Base-by-base conservation (phyloP, 2,113 vertebrate species). In the Lepisosteus osseus region DNA sequence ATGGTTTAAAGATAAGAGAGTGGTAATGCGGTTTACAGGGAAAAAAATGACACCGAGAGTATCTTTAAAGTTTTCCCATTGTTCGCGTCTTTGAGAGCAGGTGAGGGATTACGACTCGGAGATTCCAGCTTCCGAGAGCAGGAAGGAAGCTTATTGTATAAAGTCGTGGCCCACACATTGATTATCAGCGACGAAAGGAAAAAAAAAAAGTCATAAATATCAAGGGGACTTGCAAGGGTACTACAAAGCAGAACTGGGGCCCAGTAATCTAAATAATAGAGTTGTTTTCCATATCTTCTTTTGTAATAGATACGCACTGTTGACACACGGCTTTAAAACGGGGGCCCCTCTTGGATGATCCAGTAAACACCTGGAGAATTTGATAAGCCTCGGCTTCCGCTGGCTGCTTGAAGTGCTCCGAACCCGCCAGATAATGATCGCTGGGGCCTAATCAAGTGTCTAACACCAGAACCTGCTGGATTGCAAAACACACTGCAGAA, bases 201-300 rank as follows among this genome's bases (percentile, higher is more conserved):
- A 29, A 29, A 51, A 66, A 66, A 47, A 14, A 7, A 3, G 42
- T 66, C 64, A 47, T 66, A 44, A 66, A 66, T 66, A 29, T 29
- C 29, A 29, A 7, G 43, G 41, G 64, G 64, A 44, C 13, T 47
- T 13, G 1, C 2, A 11, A 66, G 64, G 42, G 43, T 41, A 14
- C 64, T 47, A 66, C 64, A 66, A 66, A 66, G 64, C 64, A 3
- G 29, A 15, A 44, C 7, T 47, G 9, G 14, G 64, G 43, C 64
- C 3, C 15, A 68, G 17, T 68, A 62, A 72, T 69, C 71, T 63
- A 29, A 70, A 63, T 56, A 64, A 71, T 54, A 73, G 67, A 77
- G 66, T 71, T 77, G 75, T 62, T 61, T 42, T 71, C 56, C 72
- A 15, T 56, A 70, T 75, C 67, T 40, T 64, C 54, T 56, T 75